Percentiles rank a stretch among this genome's conserved stretches.
Evolutionary conservation across 2,888 invertebrate species (phyloP).

Genomic region (Parascotia fuliginaria): DNA sequence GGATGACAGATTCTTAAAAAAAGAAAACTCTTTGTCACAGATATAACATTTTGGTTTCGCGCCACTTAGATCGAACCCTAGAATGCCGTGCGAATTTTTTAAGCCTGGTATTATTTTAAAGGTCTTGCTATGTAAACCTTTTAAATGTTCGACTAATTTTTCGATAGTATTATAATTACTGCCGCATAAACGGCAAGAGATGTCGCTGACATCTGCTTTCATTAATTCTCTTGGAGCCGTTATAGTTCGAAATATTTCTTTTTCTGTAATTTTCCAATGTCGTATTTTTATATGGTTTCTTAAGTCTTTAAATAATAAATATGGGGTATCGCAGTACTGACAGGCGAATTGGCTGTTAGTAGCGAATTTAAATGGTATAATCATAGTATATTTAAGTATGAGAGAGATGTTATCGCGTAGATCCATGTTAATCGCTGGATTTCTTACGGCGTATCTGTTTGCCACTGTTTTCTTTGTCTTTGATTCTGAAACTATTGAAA

Average conservation of each 20-base stretch:
- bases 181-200: constrained; percentile 38
- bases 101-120: constrained; percentile 24
- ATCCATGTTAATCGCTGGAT: constrained; percentile 4
- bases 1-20: constrained; percentile 43
- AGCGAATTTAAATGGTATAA: constrained; percentile 30
- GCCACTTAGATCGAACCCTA: constrained; percentile 40
- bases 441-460: too few species aligned
- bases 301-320: constrained; percentile 27
- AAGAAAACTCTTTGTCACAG: constrained; percentile 39
- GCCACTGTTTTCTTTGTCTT: too few species aligned
- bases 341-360: constrained; percentile 34
- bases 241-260: not conserved
- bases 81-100: constrained; percentile 39
- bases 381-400: constrained; percentile 29
- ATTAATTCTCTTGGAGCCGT: constrained; percentile 35
- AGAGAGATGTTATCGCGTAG: constrained; percentile 31
- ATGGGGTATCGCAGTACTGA: constrained; percentile 35
- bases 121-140: constrained; percentile 17
- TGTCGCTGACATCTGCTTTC: constrained; percentile 42
- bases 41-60: constrained; percentile 38
- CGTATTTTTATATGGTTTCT: constrained; percentile 13
- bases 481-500: too few species aligned
- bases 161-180: constrained; percentile 32
- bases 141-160: constrained; percentile 35
- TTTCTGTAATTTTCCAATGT: constrained; percentile 17